phyloP scores from a whole-genome alignment of 2,888 invertebrate genomes.

The Platynereis dumerilii region DNA sequence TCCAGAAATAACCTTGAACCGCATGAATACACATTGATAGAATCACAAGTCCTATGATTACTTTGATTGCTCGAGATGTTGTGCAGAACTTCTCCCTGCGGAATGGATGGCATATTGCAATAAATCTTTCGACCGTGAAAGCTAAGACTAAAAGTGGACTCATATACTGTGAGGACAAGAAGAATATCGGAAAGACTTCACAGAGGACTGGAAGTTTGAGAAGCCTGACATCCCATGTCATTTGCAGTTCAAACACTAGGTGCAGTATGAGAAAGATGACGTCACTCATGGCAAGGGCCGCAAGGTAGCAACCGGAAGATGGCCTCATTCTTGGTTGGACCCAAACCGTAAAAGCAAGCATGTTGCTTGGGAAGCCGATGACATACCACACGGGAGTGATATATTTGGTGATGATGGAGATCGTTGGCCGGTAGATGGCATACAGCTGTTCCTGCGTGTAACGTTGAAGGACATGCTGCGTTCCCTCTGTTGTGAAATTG shows the following conservation, averaged over 20 bases:
- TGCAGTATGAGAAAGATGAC: conserved; percentile 57
- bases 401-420: conserved; percentile 44
- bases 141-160: conserved; percentile 59
- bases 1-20: conserved; percentile 60
- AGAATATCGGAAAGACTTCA: conserved; percentile 55
- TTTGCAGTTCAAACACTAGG: conserved; percentile 53
- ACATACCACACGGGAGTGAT: conserved; percentile 55
- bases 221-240: conserved; percentile 46
- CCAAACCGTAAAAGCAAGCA: conserved; percentile 61
- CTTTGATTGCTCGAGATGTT: conserved; percentile 49
- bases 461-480: neutral
- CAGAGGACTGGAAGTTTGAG: conserved; percentile 54
- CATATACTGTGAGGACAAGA: conserved; percentile 56
- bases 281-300: conserved; percentile 59
- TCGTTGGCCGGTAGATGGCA: conserved; percentile 29
- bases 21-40: conserved; percentile 48
- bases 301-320: conserved; percentile 61
- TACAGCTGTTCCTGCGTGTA: conserved; percentile 23
- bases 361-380: conserved; percentile 61
- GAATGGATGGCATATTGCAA: conserved; percentile 62
- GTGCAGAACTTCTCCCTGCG: conserved; percentile 56
- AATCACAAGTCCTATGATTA: conserved; percentile 45
- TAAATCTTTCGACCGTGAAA: conserved; percentile 62
- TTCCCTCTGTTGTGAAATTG: conserved; percentile 3
- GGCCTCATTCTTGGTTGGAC: conserved; percentile 59